These are phyloP conservation scores for Dasyurus viverrinus DNA, from an alignment of 2,113 vertebrate species.

Conservation along the genomic window DNA sequence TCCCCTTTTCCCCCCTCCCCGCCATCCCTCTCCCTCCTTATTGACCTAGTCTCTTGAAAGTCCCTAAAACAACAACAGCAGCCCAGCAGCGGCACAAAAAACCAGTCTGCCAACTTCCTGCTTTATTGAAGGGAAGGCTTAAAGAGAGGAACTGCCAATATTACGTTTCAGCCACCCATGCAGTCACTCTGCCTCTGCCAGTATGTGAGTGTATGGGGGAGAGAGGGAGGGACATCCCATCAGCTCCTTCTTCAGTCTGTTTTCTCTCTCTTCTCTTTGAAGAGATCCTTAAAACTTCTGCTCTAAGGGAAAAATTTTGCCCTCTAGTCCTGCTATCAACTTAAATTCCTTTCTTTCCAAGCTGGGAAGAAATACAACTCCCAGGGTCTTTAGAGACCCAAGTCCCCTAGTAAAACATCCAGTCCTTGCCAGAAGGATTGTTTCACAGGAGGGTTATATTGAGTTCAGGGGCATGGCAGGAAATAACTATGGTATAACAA, in stretches of 20 bases:
- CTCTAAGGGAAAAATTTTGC: neutral
- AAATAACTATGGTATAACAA: neutral
- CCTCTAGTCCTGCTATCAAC: neutral
- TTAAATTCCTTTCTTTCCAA: neutral
- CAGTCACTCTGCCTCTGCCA: neutral
- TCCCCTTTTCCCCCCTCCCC: too few relatives aligned
- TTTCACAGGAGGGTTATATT: neutral
- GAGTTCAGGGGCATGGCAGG: neutral
- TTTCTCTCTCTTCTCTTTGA: neutral
- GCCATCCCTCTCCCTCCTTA: neutral
- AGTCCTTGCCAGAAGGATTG: neutral
- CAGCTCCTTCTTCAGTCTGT: neutral
- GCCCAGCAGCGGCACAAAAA: neutral
- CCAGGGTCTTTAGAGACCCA: neutral
- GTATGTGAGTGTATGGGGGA: neutral
- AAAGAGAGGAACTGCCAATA: neutral
- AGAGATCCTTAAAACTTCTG: neutral
- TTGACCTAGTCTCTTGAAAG: neutral
- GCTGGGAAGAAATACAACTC: neutral
- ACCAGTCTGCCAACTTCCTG: neutral
- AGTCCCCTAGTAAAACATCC: neutral
- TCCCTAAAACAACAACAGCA: neutral
- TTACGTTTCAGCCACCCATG: neutral
- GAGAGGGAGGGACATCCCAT: neutral
- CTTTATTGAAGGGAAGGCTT: neutral